Base-by-base conservation (phyloP, 2,113 vertebrate genomes). In the Thermophis baileyi region DNA sequence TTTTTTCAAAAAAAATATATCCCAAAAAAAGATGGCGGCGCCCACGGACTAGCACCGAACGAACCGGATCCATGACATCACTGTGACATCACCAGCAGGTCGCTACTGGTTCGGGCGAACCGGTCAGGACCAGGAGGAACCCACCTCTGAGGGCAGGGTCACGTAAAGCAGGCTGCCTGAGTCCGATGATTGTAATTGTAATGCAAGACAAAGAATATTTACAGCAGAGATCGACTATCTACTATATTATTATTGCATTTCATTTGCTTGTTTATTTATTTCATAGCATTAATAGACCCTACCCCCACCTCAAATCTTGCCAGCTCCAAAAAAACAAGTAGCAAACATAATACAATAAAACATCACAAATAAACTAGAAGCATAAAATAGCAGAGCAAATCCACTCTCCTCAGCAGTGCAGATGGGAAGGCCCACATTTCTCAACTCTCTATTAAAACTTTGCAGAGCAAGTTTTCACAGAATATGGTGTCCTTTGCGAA, bases 381-480 rank as follows among this genome's bases (percentile, higher is more conserved):
- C 25, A 90, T 90, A 90, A 63, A n/a, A 49, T 30, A 49, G 57
- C 44, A 16, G 7, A 85, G 30, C 51, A 50, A 86, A 20, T 69
- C 14, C 74, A 60, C 25, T 87, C 86, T 90, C 18, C 54, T 47
- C 53, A 90, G 88, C 85, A 93, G 22, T 51, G 20, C 55, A 90
- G 14, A 30, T 57, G 51, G 54, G 47, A 35, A 44, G 57, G 53
- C 35, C 63, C 46, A 44, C 44, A 92, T 49, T 87, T 92, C 49
- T 90, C 16, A 57, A 50, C 88, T 94, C 90, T 90, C 54, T n/a
- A 54, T 54, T 40, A 86, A 91, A 94, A 6, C 30, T 94, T 85
- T 69, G 88, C 88, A 54, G 89, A 94, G 90, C 46, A 90, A 51
- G 35, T 55, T 20, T 50, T 85, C 14, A 4, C 35, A 50, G 93